These are phyloP conservation scores for Babyrousa celebensis DNA, from an alignment of 2,797 vertebrate species.

Conservation along the genomic window DNA sequence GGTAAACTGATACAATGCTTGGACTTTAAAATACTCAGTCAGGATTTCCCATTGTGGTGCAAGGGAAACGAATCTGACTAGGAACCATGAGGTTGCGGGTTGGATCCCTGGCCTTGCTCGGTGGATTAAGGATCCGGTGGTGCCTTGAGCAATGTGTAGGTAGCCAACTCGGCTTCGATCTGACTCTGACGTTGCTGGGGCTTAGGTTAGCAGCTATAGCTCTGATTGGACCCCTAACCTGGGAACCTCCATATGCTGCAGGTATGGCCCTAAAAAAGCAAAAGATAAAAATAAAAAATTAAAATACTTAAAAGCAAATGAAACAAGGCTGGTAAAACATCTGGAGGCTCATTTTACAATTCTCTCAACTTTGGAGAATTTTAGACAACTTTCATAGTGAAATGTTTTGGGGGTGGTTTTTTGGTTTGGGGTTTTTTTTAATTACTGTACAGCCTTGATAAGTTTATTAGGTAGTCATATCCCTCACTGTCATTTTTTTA, in stretches of 20 bases:
- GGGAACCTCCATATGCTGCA: too few species aligned
- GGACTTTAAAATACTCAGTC: neutral
- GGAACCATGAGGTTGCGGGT: too few species aligned
- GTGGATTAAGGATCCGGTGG: too few species aligned
- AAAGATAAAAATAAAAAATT: neutral
- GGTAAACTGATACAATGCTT: neutral
- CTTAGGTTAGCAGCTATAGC: too few species aligned
- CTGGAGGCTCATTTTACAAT: neutral
- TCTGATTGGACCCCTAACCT: too few species aligned
- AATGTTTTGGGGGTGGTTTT: neutral
- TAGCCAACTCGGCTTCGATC: too few species aligned
- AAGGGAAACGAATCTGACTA: too few species aligned
- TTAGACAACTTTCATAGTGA: neutral
- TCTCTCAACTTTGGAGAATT: neutral
- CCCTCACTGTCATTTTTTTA: neutral
- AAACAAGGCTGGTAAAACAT: conserved; percentile 18
- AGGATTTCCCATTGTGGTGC: too few species aligned
- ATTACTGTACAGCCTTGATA: neutral
- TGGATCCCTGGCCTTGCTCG: too few species aligned
- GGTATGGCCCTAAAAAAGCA: too few species aligned
- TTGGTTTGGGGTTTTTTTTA: neutral
- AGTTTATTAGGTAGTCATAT: conserved; percentile 32
- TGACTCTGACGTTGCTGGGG: too few species aligned
- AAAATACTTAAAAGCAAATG: conserved; percentile 65
- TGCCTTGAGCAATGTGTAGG: too few species aligned